These are phyloP conservation scores for Brachyhypopomus occidentalis DNA, from an alignment of 2,113 vertebrate genomes.

Conservation along the genomic window DNA sequence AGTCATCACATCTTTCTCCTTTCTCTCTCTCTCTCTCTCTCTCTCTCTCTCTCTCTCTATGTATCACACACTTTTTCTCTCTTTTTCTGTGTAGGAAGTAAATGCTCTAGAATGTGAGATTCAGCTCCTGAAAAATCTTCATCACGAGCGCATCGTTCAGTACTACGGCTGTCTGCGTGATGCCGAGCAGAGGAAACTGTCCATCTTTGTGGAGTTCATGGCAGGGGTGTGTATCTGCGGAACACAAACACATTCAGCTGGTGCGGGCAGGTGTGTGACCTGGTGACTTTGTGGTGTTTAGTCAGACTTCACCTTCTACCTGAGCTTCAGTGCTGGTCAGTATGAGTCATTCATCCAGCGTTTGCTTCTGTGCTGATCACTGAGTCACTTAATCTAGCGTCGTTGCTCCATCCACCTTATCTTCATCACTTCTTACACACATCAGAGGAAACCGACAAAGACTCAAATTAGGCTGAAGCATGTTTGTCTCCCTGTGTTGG, in stretches of 20 bases:
- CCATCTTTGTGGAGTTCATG: constrained; percentile 93
- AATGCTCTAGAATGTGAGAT: constrained; percentile 93
- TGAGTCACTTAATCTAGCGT: no score
- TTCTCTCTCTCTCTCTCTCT: neutral
- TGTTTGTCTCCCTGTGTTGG: no score
- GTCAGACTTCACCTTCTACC: no score
- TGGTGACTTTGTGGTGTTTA: no score
- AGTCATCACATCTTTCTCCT: neutral
- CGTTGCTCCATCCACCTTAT: no score
- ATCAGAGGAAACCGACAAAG: neutral
- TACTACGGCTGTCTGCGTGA: constrained; percentile 88
- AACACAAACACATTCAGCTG: no score
- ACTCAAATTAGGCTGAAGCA: neutral
- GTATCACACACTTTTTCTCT: neutral
- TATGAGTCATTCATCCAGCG: no score
- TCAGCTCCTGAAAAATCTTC: constrained; percentile 88
- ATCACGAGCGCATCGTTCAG: constrained; percentile 88
- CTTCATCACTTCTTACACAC: no score
- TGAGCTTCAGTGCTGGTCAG: no score
- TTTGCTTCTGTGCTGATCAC: no score
- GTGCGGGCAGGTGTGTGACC: no score
- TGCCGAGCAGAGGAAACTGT: constrained; percentile 82
- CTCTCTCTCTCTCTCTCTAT: neutral
- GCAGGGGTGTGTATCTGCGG: constrained; percentile 81
- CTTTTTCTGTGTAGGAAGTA: constrained; percentile 77